Percentiles rank a stretch among this genome's conserved stretches.
Conservation (phyloP, 64 coral and sea anemone species). For the Orbicella faveolata region DNA sequence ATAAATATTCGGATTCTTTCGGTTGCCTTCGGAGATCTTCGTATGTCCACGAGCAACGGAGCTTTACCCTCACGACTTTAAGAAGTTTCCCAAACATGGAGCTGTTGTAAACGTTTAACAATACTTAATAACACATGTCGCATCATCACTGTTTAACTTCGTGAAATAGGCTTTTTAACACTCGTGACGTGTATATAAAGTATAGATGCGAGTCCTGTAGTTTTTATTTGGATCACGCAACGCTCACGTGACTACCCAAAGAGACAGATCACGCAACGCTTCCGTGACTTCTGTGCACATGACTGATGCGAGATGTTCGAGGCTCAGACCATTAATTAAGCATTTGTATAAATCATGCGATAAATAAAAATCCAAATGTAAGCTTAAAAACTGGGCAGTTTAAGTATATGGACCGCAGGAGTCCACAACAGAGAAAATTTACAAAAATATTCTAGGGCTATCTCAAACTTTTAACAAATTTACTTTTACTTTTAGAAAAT, state of each 20-base stretch:
- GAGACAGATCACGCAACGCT: background rate
- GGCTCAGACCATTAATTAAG: constrained; percentile 33
- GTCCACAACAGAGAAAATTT: constrained; percentile 27
- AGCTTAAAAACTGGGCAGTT: constrained; percentile 33
- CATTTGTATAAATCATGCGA: constrained; percentile 27
- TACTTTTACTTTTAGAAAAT: constrained; percentile 49
- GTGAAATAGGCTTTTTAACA: background rate
- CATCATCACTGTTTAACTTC: background rate
- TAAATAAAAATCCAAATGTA: constrained; percentile 37
- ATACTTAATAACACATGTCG: background rate
- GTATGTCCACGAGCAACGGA: background rate
- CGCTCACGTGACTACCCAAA: background rate
- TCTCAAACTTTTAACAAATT: constrained; percentile 39
- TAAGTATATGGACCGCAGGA: background rate
- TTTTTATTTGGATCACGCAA: background rate
- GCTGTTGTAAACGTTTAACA: background rate
- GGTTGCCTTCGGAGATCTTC: background rate
- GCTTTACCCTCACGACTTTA: background rate
- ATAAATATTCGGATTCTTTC: background rate
- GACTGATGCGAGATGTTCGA: constrained; percentile 18
- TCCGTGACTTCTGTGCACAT: background rate
- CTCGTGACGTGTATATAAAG: background rate
- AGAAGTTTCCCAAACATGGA: background rate
- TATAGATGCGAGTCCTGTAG: background rate
- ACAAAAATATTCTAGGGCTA: constrained; percentile 49